These are phyloP conservation scores for Emydocephalus ijimae DNA, from an alignment of 2,113 vertebrate species.

Conservation along the genomic window DNA sequence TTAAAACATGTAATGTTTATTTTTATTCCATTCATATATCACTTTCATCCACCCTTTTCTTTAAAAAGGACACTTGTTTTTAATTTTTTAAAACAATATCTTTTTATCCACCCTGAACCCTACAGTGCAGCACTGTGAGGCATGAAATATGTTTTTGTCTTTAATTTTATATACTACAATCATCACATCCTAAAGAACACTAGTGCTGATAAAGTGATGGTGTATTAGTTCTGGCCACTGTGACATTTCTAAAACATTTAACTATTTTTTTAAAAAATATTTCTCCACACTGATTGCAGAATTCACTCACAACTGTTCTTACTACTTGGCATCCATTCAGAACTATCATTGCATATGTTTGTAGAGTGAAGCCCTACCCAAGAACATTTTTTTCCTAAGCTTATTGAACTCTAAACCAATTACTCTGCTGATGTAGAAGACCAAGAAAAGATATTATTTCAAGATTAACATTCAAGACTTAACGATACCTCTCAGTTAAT, in stretches of 20 bases:
- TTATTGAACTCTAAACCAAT: background rate
- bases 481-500: slow-evolving; percentile 15
- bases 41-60: background rate
- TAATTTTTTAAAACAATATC: background rate
- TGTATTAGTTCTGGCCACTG: slow-evolving; percentile 5
- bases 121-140: background rate
- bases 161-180: background rate
- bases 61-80: background rate
- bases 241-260: slow-evolving; percentile 10
- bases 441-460: slow-evolving; percentile 4
- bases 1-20: background rate
- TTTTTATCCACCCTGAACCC: background rate
- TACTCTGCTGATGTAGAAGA: background rate
- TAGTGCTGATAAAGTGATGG: background rate
- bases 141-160: background rate
- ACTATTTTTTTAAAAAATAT: slow-evolving; percentile 6
- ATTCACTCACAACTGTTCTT: slow-evolving; percentile 16
- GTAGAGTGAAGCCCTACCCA: slow-evolving; percentile 28
- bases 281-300: slow-evolving; percentile 9
- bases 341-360: slow-evolving; percentile 12
- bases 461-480: background rate
- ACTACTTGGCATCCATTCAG: slow-evolving; percentile 11
- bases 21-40: background rate
- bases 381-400: background rate
- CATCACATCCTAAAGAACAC: background rate